Evolutionary conservation across 2,888 invertebrate genomes (phyloP).

Genomic region (Drosophila mimetica): DNA sequence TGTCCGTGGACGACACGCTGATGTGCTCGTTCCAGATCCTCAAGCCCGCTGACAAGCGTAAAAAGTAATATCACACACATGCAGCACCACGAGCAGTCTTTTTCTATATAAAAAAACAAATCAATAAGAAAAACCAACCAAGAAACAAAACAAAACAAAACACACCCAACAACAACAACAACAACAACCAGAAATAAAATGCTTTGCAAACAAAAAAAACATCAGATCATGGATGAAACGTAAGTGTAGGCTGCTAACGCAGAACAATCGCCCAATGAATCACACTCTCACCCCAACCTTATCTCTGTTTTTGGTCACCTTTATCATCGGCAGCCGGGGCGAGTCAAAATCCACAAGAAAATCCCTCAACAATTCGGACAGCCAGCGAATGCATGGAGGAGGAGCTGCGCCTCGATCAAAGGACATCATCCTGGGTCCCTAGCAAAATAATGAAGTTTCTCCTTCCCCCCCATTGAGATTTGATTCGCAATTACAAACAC

Average conservation of each 20-base stretch:
- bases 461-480: slow-evolving; percentile 63
- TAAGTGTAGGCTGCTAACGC: slow-evolving; percentile 53
- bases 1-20: slow-evolving; percentile 99
- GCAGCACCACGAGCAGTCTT: slow-evolving; percentile 25
- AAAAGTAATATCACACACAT: slow-evolving; percentile 85
- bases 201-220: slow-evolving; percentile 30
- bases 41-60: slow-evolving; percentile 99
- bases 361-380: slow-evolving; percentile 24
- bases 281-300: slow-evolving; percentile 46
- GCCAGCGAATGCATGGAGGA: slow-evolving; percentile 17
- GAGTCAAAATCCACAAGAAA: slow-evolving; percentile 57
- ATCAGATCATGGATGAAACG: slow-evolving; percentile 59
- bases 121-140: slow-evolving; percentile 38
- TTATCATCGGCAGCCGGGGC: slow-evolving; percentile 61
- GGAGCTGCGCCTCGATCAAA: slow-evolving; percentile 2
- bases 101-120: slow-evolving; percentile 53
- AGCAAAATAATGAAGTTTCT: slow-evolving; percentile 46
- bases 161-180: slow-evolving; percentile 45
- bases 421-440: slow-evolving; percentile 26
- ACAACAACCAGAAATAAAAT: slow-evolving; percentile 45
- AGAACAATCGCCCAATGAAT: slow-evolving; percentile 23
- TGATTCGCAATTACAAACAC: slow-evolving; percentile 60
- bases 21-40: slow-evolving; percentile 99
- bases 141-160: slow-evolving; percentile 23
- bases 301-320: slow-evolving; percentile 57